phyloP scores from a whole-genome alignment of 2,797 vertebrate genomes.

The Margarornis squamiger region DNA sequence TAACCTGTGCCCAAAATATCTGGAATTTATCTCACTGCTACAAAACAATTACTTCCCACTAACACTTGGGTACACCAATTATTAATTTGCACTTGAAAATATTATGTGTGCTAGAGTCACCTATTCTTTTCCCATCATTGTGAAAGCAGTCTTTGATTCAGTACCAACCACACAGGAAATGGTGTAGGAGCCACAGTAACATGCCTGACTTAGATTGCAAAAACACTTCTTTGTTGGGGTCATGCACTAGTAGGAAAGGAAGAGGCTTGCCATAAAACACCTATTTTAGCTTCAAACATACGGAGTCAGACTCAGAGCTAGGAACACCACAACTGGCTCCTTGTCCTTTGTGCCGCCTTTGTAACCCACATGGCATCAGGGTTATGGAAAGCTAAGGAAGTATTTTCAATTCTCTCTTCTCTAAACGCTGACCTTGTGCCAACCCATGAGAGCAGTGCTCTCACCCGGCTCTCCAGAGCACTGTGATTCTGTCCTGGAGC shows the following conservation, averaged over 20 bases:
- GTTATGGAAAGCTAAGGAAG: not conserved
- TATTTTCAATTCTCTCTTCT: not conserved
- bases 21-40: not conserved
- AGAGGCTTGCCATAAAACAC: not conserved
- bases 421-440: not conserved
- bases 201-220: conserved; percentile 58
- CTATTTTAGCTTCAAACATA: not conserved
- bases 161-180: conserved; percentile 63
- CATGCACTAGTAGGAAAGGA: not conserved
- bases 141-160: conserved; percentile 73
- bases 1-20: not conserved
- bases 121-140: conserved; percentile 34
- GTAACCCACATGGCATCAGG: not conserved
- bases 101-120: conserved; percentile 14
- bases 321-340: not conserved
- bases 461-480: accelerated
- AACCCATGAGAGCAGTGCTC: not conserved
- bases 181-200: conserved; percentile 47
- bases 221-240: not conserved
- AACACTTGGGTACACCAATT: not conserved
- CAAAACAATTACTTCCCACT: conserved; percentile 32
- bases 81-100: conserved; percentile 47
- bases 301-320: not conserved
- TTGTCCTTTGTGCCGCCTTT: not conserved
- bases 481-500: not conserved